Percentiles rank a stretch among this genome's conserved stretches.
Conservation (phyloP, 2,797 vertebrate genomes). For the Cygnus olor region DNA sequence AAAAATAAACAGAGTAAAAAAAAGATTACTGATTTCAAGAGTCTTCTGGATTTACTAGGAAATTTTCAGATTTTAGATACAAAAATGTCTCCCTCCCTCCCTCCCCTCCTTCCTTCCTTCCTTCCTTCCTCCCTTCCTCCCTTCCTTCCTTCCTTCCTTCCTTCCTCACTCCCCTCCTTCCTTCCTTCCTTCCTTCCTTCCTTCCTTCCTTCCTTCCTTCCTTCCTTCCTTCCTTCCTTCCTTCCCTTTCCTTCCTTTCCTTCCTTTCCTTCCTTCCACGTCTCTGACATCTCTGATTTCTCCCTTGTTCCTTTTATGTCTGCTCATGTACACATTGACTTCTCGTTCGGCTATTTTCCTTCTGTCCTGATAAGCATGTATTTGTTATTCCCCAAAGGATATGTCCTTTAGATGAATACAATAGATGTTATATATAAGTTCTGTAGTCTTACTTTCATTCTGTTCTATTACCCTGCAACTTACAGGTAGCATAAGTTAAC, state of each 20-base stretch:
- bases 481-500: background rate
- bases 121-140: background rate
- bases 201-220: background rate
- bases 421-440: background rate
- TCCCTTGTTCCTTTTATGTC: background rate
- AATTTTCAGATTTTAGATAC: background rate
- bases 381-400: background rate
- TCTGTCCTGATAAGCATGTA: background rate
- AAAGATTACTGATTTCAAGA: background rate
- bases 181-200: too few species aligned
- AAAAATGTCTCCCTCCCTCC: background rate
- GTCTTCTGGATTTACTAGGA: background rate
- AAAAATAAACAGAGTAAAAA: background rate
- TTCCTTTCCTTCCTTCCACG: background rate
- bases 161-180: background rate
- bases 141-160: background rate
- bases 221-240: too few species aligned
- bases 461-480: background rate
- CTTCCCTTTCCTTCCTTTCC: background rate
- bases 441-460: background rate
- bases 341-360: background rate
- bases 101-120: too few species aligned
- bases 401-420: background rate
- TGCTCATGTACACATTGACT: background rate
- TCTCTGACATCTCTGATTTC: background rate